Percentiles rank a stretch among this genome's conserved stretches.
phyloP scores from a whole-genome alignment of 2,113 vertebrate genomes.

The Gnathonemus echidnorhynchus region DNA sequence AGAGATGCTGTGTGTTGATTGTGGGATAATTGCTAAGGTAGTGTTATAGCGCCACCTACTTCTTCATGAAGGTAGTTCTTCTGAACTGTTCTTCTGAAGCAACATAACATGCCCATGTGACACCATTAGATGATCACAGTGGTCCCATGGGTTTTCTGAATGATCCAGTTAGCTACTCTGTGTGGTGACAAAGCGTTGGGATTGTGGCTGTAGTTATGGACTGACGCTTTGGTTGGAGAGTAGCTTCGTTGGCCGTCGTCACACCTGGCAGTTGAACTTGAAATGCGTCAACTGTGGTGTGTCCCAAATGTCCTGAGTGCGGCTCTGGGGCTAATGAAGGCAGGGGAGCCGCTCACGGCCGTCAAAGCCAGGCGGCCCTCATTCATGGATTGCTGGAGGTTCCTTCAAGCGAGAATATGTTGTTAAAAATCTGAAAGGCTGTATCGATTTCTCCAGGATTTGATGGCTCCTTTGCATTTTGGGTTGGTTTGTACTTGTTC shows the following conservation, averaged over 20 bases:
- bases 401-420: not conserved
- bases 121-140: not conserved
- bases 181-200: not conserved
- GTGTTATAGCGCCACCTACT: not conserved
- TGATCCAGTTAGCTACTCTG: not conserved
- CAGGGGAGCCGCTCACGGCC: not conserved
- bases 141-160: not conserved
- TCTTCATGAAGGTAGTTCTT: not conserved
- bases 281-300: not conserved
- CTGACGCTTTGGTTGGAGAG: not conserved
- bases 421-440: not conserved
- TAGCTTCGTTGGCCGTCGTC: not conserved
- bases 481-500: not conserved
- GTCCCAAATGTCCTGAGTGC: not conserved
- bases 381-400: not conserved
- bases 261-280: not conserved
- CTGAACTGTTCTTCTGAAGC: not conserved
- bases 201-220: not conserved
- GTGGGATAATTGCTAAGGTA: not conserved
- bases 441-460: not conserved
- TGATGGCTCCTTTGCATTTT: not conserved
- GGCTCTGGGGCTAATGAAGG: not conserved
- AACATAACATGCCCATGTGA: not conserved
- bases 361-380: not conserved
- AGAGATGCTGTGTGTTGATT: not conserved